These are phyloP conservation scores for Myotis planiceps DNA, from an alignment of 2,797 vertebrate genomes.

Conservation along the genomic window DNA sequence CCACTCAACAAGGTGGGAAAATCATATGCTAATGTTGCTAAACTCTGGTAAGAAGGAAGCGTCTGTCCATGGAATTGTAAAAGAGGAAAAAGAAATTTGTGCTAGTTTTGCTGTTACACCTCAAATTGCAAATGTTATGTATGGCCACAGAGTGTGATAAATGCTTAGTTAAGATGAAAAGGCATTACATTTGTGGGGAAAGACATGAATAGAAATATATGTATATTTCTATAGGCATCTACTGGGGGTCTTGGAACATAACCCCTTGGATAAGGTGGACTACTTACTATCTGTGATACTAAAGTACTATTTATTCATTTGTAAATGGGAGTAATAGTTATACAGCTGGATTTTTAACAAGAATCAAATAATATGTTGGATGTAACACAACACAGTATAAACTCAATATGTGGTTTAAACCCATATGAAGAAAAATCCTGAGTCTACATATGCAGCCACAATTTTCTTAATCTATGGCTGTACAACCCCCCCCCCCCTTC, in stretches of 20 bases:
- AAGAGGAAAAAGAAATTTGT: not conserved
- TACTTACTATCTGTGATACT: not conserved
- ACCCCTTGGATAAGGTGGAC: not conserved
- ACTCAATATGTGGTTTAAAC: not conserved
- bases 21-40: not conserved
- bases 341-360: not conserved
- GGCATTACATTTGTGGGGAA: not conserved
- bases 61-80: not conserved
- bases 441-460: not conserved
- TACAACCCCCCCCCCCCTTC: rapidly evolving
- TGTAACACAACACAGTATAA: not conserved
- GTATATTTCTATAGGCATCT: not conserved
- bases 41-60: not conserved
- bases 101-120: not conserved
- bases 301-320: not conserved
- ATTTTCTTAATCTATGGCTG: not conserved
- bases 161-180: not conserved
- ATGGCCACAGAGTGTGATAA: not conserved
- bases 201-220: not conserved
- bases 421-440: not conserved
- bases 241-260: not conserved
- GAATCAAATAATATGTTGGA: not conserved
- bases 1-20: not conserved
- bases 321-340: not conserved
- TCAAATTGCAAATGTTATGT: not conserved